Evolutionary conservation across 2,113 vertebrate species (phyloP).

Genomic region (Gymnocephalus cernua): DNA sequence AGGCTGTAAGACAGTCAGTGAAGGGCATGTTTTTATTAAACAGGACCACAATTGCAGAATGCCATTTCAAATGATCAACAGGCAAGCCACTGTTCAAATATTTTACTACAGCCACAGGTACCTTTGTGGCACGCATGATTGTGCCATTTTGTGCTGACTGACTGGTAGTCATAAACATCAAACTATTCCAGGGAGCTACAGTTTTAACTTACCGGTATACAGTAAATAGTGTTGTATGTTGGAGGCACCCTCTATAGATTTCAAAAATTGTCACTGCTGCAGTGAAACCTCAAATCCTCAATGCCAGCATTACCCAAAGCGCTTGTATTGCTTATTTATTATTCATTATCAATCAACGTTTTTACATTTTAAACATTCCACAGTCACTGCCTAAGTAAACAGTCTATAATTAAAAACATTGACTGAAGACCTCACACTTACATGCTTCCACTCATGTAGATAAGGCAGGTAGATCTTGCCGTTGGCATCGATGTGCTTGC

Average conservation of each 20-base stretch:
- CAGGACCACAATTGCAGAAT: not conserved
- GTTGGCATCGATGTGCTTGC: constrained; percentile 98
- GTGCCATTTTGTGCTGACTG: not conserved
- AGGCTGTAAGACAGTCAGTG: constrained; percentile 83
- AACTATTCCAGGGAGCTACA: not conserved
- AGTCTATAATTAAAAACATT: not conserved
- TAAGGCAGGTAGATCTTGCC: constrained; percentile 99
- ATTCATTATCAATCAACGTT: not conserved
- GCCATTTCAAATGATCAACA: not conserved
- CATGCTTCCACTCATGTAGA: constrained; percentile 98
- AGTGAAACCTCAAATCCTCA: not conserved
- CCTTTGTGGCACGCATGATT: not conserved
- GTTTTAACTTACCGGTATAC: not conserved
- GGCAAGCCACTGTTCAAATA: not conserved
- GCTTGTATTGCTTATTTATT: not conserved
- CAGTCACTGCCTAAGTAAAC: not conserved
- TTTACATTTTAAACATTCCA: not conserved
- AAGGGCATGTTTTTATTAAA: not conserved
- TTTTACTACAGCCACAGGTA: not conserved
- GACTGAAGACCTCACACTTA: constrained; percentile 67
- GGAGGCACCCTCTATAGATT: not conserved
- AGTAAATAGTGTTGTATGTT: not conserved
- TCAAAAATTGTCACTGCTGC: not conserved
- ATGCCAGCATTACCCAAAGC: not conserved
- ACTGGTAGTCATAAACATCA: not conserved